Evolutionary conservation across 2,888 invertebrate genomes (phyloP).

Genomic region (Conistra vaccinii): DNA sequence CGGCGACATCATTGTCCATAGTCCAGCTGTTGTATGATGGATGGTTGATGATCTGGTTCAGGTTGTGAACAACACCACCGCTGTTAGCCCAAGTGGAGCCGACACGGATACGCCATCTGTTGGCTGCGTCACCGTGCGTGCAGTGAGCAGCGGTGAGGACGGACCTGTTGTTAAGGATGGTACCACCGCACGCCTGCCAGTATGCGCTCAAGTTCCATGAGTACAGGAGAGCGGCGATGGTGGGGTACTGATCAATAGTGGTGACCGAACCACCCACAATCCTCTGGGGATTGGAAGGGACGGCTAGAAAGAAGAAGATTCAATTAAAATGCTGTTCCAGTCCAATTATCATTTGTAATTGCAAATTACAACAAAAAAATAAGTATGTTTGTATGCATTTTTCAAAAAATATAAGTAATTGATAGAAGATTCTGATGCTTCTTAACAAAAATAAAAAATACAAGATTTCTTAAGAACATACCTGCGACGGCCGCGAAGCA

Average conservation of each 20-base stretch:
- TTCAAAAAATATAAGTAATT: too few species aligned
- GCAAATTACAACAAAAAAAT: too few species aligned
- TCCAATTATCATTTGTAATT: too few species aligned
- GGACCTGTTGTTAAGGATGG: slow-evolving; percentile 66
- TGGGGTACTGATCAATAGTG: slow-evolving; percentile 64
- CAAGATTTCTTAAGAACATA: background rate
- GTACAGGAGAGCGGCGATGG: slow-evolving; percentile 62
- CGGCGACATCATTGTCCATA: slow-evolving; percentile 27
- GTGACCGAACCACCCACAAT: slow-evolving; percentile 74
- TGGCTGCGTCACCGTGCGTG: background rate
- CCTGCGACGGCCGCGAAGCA: slow-evolving; percentile 46
- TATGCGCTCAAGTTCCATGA: slow-evolving; percentile 48
- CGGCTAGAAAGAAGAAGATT: slow-evolving; percentile 49
- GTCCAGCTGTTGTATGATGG: background rate
- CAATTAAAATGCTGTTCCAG: background rate
- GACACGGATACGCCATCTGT: too few species aligned
- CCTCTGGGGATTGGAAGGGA: slow-evolving; percentile 61
- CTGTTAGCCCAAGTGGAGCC: too few species aligned
- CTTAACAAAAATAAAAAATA: too few species aligned
- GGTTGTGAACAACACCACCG: too few species aligned
- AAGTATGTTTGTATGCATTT: too few species aligned
- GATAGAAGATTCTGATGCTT: too few species aligned
- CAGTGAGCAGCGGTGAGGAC: slow-evolving; percentile 68
- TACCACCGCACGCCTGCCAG: slow-evolving; percentile 68
- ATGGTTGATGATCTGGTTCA: too few species aligned